Conservation (phyloP, 2,888 invertebrate species). For the Scaptodrosophila latifasciaeformis region DNA sequence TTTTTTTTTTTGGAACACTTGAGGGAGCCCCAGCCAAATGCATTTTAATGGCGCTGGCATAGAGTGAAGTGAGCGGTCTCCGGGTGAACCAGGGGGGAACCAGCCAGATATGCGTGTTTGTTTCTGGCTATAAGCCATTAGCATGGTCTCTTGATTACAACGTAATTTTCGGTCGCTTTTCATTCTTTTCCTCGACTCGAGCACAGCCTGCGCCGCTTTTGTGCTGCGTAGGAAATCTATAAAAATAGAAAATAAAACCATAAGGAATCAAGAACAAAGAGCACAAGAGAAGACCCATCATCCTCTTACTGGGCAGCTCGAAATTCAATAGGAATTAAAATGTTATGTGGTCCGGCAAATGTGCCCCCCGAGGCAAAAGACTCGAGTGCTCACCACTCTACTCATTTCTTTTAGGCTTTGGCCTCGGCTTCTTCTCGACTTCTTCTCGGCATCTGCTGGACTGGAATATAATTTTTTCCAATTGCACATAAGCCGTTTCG, state of each 20-base stretch:
- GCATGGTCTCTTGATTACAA: constrained; percentile 53
- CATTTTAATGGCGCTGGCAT: constrained; percentile 21
- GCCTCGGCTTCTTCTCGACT: neutral
- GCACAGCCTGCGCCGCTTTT: too few species aligned
- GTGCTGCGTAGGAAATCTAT: neutral
- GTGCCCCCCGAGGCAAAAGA: constrained; percentile 28
- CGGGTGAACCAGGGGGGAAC: too few species aligned
- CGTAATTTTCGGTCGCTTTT: constrained; percentile 42
- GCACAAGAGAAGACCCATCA: constrained; percentile 1
- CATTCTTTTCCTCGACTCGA: neutral
- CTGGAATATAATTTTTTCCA: constrained; percentile 60
- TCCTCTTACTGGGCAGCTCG: neutral
- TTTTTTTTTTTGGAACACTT: too few species aligned
- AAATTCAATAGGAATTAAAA: constrained; percentile 60
- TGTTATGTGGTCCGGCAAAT: constrained; percentile 34
- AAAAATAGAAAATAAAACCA: constrained; percentile 31
- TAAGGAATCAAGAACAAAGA: constrained; percentile 33
- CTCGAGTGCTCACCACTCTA: neutral
- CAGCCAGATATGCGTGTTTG: constrained; percentile 4
- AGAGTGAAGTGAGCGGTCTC: too few species aligned
- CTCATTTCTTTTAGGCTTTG: constrained; percentile 11
- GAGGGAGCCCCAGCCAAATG: constrained; percentile 43
- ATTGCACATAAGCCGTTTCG: constrained; percentile 62
- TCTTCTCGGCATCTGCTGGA: constrained; percentile 8
- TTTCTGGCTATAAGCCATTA: constrained; percentile 35